Evolutionary conservation across 2,888 invertebrate species (phyloP).

Genomic region (Rotaria macrura): DNA sequence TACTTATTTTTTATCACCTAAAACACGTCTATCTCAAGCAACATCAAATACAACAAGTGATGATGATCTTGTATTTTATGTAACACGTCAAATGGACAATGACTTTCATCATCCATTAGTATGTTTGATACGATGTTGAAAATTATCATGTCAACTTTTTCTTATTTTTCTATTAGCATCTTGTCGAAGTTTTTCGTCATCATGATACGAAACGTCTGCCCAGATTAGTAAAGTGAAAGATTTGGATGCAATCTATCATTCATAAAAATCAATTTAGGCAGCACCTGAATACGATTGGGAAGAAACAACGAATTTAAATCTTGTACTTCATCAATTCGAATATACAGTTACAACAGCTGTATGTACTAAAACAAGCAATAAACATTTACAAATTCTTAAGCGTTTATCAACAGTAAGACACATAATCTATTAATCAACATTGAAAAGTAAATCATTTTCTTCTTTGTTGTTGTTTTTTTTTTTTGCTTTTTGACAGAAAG

Average conservation of each 20-base stretch:
- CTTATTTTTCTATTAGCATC: not conserved
- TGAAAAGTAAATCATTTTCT: not conserved
- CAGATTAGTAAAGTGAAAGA: not conserved
- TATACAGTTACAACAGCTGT: slow-evolving; percentile 92
- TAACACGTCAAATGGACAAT: not conserved
- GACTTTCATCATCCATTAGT: slow-evolving; percentile 20
- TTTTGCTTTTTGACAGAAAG: slow-evolving; percentile 62
- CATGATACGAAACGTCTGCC: not conserved
- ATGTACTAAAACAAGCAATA: slow-evolving; percentile 90
- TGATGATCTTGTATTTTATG: slow-evolving; percentile 15
- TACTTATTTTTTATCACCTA: not conserved
- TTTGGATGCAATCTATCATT: no score
- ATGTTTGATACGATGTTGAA: not conserved
- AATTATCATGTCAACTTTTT: no score
- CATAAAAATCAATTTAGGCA: not conserved
- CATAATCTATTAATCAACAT: not conserved
- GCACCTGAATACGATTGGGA: slow-evolving; percentile 80
- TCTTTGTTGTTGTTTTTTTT: not conserved
- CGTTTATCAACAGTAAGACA: slow-evolving; percentile 22
- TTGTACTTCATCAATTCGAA: slow-evolving; percentile 93
- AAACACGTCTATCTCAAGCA: not conserved
- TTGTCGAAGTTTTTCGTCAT: slow-evolving; percentile 4
- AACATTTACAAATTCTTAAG: slow-evolving; percentile 85
- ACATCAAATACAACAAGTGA: not conserved
- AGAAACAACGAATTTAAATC: slow-evolving; percentile 92